A percentile compares a stretch with the other conserved stretches of the same genome.
Conservation (phyloP, 2,888 invertebrate genomes). For the Deilephila elpenor region DNA sequence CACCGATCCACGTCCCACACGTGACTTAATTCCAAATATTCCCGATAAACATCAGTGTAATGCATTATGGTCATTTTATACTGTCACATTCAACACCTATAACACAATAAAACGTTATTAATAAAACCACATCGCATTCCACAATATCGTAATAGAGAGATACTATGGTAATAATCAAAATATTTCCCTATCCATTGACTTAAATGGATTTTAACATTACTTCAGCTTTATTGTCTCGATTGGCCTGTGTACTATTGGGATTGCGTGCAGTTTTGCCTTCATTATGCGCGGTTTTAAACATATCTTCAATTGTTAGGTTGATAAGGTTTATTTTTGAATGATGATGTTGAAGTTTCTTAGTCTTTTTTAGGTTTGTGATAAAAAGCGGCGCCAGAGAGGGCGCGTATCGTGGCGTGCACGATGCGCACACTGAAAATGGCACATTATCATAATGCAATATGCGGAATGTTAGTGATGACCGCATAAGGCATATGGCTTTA, state of each 20-base stretch:
- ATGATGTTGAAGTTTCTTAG: slow-evolving; percentile 35
- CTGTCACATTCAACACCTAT: slow-evolving; percentile 58
- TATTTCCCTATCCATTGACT: slow-evolving; percentile 55
- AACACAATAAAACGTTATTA: slow-evolving; percentile 53
- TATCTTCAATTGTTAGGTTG: slow-evolving; percentile 24
- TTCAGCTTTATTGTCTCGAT: slow-evolving; percentile 56
- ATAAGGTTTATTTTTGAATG: slow-evolving; percentile 42
- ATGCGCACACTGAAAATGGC: slow-evolving; percentile 77
- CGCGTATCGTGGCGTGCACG: slow-evolving; percentile 65
- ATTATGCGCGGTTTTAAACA: slow-evolving; percentile 32
- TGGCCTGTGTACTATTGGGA: slow-evolving; percentile 49
- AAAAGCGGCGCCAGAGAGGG: slow-evolving; percentile 65
- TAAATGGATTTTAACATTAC: slow-evolving; percentile 40
- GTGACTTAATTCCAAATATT: slow-evolving; percentile 73
- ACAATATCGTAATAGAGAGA: slow-evolving; percentile 57
- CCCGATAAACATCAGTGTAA: slow-evolving; percentile 63
- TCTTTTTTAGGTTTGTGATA: slow-evolving; percentile 40
- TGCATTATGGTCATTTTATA: slow-evolving; percentile 56
- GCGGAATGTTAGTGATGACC: slow-evolving; percentile 74
- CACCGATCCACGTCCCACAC: slow-evolving; percentile 63
- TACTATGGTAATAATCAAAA: slow-evolving; percentile 53
- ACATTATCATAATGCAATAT: slow-evolving; percentile 80
- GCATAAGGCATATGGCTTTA: slow-evolving; percentile 62
- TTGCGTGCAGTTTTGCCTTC: slow-evolving; percentile 46
- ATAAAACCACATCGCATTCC: slow-evolving; percentile 57